Evolutionary conservation across 2,113 vertebrate species (phyloP), one percentile per base, ranked within the genome.

Genomic region (Toxotes chatareus): DNA sequence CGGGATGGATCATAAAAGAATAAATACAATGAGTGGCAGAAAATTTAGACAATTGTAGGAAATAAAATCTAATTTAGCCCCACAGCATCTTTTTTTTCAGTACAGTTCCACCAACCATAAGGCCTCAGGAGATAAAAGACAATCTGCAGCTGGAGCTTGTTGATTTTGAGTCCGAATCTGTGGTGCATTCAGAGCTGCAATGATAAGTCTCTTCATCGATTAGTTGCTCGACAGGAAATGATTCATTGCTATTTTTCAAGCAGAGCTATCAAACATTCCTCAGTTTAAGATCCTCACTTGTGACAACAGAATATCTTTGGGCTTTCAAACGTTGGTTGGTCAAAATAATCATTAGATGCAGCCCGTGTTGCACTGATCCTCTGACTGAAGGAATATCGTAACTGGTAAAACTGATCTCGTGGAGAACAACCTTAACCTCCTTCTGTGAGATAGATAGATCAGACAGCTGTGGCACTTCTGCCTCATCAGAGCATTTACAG

Each of bases 11-110:
- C 46, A n/a, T 73, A 68, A 84, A 76, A 47, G 23, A 55, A 53
- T 44, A n/a, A 64, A 83, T 21, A 76, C 67, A 69, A 79, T 75
- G 60, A 86, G 36, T 71, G 0, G 34, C 66, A n/a, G 42, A 76
- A 47, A 62, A 8, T 27, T 72, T 4, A 51, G 69, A 86, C 75
- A 88, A 78, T 74, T 61, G 38, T 72, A 83, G 73, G 75, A 84
- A 79, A 79, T 68, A 12, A 69, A 53, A 57, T 40, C 42, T 4
- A 7, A 42, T 68, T 73, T 14, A 46, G 44, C 31, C 2, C 53
- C 0, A 0, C 32, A 67, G 63, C 57, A 62, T 78, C 72, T 75
- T 74, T 27, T 27, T 27, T 64, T 36, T 57, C 51, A 42, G 61
- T 2, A 11, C 34, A 59, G 21, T 19, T 62, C 32, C 55, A 46